Evolutionary conservation across 1,140 invertebrate species (phyloP), one percentile per base, ranked within the genome.

Genomic region (Octopus sinensis): DNA sequence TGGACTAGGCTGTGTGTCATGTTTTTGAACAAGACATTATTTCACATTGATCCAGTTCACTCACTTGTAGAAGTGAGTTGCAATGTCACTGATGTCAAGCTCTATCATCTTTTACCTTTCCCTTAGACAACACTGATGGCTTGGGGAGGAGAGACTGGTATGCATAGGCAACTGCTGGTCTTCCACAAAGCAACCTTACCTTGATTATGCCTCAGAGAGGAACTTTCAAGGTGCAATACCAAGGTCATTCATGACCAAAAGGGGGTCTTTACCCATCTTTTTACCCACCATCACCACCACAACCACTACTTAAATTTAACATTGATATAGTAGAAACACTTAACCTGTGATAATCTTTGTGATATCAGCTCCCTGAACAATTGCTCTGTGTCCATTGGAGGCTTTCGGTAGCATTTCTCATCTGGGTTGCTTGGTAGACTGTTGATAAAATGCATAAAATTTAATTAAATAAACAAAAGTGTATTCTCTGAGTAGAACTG

Each of bases 331-430:
- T 23, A 76, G 23, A 13, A 76, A 68, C 30, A 13, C 73, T 76
- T 68, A 81, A 88, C 88, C 85, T 90, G 88, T 13, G 87, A 85
- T 5, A 90, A 75, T 75, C 90, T 84, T 77, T 89, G 89, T 10
- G 85, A 88, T 17, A 90, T 87, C 54, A 90, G 85, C 79, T 91
- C 90, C 53, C 85, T 83, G 81, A 90, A 91, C 9, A 91, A 89
- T 82, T 90, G 84, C 43, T 82, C 82, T 10, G 87, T 85, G 3
- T 85, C 86, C 30, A 89, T 82, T 2, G 89, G 87, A 53, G 85
- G 83, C 54, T 87, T 86, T 43, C 85, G 82, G 82, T 87, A 88
- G n/a, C 84, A 86, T 54, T 82, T 85, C 54, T 88, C 87, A 84
- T 88, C 87, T 43, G 87, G 86, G 13, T 54, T 80, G 0, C 73